Percentiles rank a stretch among this genome's conserved stretches.
Conservation (phyloP, 2,797 vertebrate genomes). For the Ciconia nigra region DNA sequence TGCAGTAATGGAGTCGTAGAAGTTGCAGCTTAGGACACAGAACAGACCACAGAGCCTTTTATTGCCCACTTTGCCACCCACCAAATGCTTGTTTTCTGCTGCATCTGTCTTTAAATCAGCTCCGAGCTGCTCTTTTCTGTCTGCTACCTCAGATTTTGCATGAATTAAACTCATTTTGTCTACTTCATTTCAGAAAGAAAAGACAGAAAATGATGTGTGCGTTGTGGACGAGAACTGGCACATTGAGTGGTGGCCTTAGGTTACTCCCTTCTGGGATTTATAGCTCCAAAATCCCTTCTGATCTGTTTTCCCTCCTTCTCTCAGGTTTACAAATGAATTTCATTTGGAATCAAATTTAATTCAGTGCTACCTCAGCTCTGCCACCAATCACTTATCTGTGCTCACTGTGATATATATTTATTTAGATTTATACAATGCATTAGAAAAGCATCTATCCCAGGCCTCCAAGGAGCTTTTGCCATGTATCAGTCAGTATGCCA, state of each 20-base stretch:
- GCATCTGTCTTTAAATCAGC: neutral
- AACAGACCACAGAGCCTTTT: neutral
- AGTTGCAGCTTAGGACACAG: neutral
- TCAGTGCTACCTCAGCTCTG: neutral
- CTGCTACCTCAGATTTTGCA: neutral
- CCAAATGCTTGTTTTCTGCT: neutral
- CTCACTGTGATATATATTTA: neutral
- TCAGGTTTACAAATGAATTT: neutral
- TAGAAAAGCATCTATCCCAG: neutral
- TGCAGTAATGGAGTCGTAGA: neutral
- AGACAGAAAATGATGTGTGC: neutral
- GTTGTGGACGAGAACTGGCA: neutral
- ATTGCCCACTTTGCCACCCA: neutral
- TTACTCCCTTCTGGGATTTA: neutral
- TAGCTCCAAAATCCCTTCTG: neutral
- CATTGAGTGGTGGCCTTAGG: neutral
- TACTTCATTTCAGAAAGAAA: neutral
- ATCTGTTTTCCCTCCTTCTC: neutral
- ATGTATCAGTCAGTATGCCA: neutral
- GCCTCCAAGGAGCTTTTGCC: neutral
- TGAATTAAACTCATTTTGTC: neutral
- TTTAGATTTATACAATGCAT: neutral
- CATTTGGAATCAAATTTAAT: neutral
- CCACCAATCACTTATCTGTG: neutral
- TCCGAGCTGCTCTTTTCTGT: neutral